Percentiles rank a stretch among this genome's conserved stretches.
These are phyloP conservation scores for Brachymystax lenok DNA, from an alignment of 2,797 vertebrate species.

Conservation along the genomic window DNA sequence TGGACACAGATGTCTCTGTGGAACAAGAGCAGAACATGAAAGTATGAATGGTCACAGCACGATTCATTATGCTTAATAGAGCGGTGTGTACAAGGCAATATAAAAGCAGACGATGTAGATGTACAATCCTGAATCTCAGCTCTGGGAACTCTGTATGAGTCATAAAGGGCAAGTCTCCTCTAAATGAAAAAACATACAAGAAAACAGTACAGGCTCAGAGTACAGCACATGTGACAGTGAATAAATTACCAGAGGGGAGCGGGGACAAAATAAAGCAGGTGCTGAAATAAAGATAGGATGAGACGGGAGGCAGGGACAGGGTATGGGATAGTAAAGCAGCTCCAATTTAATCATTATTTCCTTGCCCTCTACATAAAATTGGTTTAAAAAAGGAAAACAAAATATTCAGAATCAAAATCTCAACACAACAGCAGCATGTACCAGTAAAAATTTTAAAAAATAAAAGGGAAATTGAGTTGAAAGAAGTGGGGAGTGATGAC, in stretches of 20 bases:
- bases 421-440: slow-evolving; percentile 68
- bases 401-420: slow-evolving; percentile 65
- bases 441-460: slow-evolving; percentile 31
- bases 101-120: background rate
- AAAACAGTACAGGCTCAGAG: background rate
- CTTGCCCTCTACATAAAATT: slow-evolving; percentile 73
- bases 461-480: slow-evolving; percentile 17
- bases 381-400: slow-evolving; percentile 82
- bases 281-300: slow-evolving; percentile 1
- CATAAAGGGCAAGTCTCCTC: background rate
- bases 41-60: slow-evolving; percentile 24
- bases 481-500: slow-evolving; percentile 18
- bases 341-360: slow-evolving; percentile 44
- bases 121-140: background rate
- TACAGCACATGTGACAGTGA: background rate
- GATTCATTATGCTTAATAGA: slow-evolving; percentile 5
- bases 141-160: background rate
- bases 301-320: slow-evolving; percentile 17
- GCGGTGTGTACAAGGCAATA: background rate
- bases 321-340: slow-evolving; percentile 32
- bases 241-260: background rate
- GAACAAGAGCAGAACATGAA: slow-evolving; percentile 11
- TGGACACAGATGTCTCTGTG: slow-evolving; percentile 19
- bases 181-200: background rate
- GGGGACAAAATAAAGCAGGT: background rate